phyloP scores from a whole-genome alignment of 1,140 invertebrate genomes.

The Diorhabda sublineata region DNA sequence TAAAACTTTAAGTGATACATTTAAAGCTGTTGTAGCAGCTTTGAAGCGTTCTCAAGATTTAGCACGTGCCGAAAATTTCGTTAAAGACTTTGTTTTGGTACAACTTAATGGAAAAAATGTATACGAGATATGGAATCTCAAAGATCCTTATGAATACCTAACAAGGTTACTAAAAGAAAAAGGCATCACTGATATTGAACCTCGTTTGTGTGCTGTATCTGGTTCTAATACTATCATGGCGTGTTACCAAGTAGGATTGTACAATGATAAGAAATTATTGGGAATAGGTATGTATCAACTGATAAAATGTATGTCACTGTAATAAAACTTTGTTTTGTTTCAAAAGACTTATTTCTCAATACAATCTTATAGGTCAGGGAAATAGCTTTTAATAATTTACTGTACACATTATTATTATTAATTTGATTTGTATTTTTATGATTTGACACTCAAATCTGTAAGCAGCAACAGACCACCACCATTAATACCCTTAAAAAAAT shows the following conservation, averaged over 20 bases:
- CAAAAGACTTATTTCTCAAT: no score
- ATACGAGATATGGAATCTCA: conserved; percentile 74
- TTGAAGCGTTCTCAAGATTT: conserved; percentile 61
- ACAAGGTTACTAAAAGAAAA: conserved; percentile 53
- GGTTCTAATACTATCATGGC: conserved; percentile 76
- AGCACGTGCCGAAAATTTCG: conserved; percentile 65
- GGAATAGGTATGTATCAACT: conserved; percentile 63
- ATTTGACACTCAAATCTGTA: no score
- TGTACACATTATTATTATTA: no score
- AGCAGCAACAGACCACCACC: no score
- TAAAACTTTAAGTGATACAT: conserved; percentile 65
- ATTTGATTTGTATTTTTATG: no score
- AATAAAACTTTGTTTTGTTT: no score
- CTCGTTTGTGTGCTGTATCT: conserved; percentile 72
- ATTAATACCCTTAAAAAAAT: no score
- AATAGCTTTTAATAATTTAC: no score
- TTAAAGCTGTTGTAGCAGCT: conserved; percentile 79
- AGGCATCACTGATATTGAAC: conserved; percentile 59
- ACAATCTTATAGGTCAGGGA: no score
- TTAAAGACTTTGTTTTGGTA: conserved; percentile 82
- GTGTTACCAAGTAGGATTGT: conserved; percentile 80
- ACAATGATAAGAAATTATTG: conserved; percentile 74
- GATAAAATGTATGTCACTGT: background rate
- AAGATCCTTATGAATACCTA: conserved; percentile 70
- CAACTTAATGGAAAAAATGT: conserved; percentile 74